Conservation (phyloP, 92 coral and sea anemone species). For the Phenganax subtilis region DNA sequence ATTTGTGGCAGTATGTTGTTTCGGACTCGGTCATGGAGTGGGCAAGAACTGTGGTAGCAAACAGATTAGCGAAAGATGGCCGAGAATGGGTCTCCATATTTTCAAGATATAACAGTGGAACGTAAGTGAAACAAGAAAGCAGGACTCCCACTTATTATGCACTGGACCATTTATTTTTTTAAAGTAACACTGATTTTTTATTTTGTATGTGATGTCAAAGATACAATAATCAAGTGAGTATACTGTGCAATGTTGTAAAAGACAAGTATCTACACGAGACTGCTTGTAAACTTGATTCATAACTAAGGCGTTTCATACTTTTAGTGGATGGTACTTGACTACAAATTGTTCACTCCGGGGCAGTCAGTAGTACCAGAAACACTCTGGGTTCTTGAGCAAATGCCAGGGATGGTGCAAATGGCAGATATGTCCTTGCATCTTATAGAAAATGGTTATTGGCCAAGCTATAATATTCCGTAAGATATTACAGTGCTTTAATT, state of each 20-base stretch:
- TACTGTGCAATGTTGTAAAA: neutral
- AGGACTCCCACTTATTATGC: too few relatives aligned
- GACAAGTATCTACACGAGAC: neutral
- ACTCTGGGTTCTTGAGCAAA: conserved; percentile 49
- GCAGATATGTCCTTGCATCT: conserved; percentile 41
- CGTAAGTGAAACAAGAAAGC: conserved; percentile 55
- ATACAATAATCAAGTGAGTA: conserved; percentile 48
- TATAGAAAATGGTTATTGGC: conserved; percentile 44
- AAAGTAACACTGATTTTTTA: neutral
- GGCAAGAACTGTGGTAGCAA: conserved; percentile 73
- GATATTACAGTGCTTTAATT: neutral
- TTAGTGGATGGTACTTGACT: conserved; percentile 54
- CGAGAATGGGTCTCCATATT: conserved; percentile 74
- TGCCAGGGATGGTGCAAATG: conserved; percentile 51
- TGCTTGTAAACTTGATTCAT: neutral
- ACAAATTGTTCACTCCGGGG: conserved; percentile 48
- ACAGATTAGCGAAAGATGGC: conserved; percentile 66
- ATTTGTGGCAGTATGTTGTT: conserved; percentile 75
- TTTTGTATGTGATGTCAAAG: conserved; percentile 7
- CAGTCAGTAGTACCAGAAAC: conserved; percentile 38
- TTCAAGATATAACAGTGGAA: conserved; percentile 84
- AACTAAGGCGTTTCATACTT: conserved; percentile 8
- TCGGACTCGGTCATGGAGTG: conserved; percentile 69
- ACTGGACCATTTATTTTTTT: too few relatives aligned
- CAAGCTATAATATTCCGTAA: conserved; percentile 57